Conservation (phyloP, 2,797 vertebrate species). For the Sebastes taczanowskii region DNA sequence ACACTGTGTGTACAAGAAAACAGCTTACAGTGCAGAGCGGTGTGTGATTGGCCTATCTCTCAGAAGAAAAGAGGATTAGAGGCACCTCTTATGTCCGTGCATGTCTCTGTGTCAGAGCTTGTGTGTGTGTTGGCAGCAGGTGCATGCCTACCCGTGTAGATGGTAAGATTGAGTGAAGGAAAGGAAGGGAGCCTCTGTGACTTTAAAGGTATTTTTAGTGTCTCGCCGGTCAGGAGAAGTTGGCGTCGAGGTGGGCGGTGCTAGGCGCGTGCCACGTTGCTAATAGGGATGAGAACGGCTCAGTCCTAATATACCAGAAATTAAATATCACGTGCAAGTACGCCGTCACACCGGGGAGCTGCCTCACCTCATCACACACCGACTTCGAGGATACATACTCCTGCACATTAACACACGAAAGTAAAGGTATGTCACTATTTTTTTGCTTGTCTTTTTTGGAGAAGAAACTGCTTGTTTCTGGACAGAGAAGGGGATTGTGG, state of each 20-base stretch:
- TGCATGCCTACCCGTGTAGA: constrained; percentile 12
- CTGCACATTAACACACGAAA: neutral
- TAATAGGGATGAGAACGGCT: constrained; percentile 82
- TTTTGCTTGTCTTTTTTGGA: neutral
- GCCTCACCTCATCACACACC: constrained; percentile 14
- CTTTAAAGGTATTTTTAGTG: constrained; percentile 82
- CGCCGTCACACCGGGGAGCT: constrained; percentile 16
- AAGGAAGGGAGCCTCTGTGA: constrained; percentile 44
- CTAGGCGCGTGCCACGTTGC: constrained; percentile 63
- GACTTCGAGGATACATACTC: neutral
- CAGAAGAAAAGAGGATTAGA: constrained; percentile 81
- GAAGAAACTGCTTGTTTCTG: neutral
- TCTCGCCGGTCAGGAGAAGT: constrained; percentile 59
- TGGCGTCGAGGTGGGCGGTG: constrained; percentile 68
- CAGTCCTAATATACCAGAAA: constrained; percentile 78
- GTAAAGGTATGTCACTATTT: constrained; percentile 68
- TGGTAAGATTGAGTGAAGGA: constrained; percentile 30
- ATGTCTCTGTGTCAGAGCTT: constrained; percentile 25
- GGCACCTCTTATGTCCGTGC: constrained; percentile 47
- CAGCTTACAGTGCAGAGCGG: constrained; percentile 57
- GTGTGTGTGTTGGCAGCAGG: constrained; percentile 37
- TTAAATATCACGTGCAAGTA: constrained; percentile 70
- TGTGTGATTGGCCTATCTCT: constrained; percentile 72
- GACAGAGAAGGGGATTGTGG: neutral
- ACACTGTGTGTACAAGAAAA: constrained; percentile 40